Base-by-base conservation (phyloP, 2,113 vertebrate species). In the Antidorcas marsupialis region DNA sequence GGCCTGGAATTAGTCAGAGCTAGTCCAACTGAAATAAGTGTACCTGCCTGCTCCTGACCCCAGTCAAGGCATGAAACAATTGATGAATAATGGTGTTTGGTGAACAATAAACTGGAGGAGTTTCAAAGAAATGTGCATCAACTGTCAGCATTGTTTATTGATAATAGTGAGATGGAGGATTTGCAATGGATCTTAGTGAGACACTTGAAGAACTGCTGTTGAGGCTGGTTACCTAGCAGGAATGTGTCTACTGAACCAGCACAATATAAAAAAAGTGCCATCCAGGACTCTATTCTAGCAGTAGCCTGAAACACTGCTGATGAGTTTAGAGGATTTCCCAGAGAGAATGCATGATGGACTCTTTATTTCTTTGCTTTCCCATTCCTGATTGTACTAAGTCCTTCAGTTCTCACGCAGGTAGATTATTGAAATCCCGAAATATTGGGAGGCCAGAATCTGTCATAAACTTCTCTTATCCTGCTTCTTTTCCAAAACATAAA, bases 401-500 rank as follows among this genome's bases (percentile, higher is more conserved):
- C 84, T 89, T 82, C 60, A 86, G 3, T 91, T 91, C 71, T 79
- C 71, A 96, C 3, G 2, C 23, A 28, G 52, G 33, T 94, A 45
- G n/a, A 62, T 86, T 90, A 67, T 71, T 60, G 45, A 95, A 95
- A 78, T 87, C n/a, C 36, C 9, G 16, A 92, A 89, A 83, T 50
- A n/a, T 1, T 39, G 47, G 57, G 45, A 50, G 21, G 2, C 28
- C 36, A 83, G 64, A 87, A 7, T 33, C 39, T 67, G 17, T 79
- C 11, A 21, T 64, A 89, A 97, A 33, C 12, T 28, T 88, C 15
- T 92, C 79, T 97, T 59, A 6, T 27, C 60, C 43, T 45, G 1
- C 52, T 82, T 82, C 52, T 39, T 64, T 97, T 91, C 43, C 52
- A 67, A 87, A 92, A 74, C 10, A 14, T 95, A 67, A 98, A 94